phyloP scores from a whole-genome alignment of 2,113 vertebrate genomes.

The Mellivora capensis region DNA sequence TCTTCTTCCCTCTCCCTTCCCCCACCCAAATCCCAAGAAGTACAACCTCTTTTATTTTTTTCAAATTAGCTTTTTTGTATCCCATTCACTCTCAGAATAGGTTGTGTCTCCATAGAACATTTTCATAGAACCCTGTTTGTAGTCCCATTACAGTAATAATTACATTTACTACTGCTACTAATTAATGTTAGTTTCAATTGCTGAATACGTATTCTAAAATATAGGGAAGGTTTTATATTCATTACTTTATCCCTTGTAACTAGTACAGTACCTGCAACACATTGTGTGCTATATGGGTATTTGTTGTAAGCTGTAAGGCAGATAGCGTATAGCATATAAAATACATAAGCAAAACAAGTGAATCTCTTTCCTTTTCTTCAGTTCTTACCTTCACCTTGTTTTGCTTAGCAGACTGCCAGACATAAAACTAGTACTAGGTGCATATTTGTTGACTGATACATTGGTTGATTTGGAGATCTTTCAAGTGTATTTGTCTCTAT shows the following conservation, averaged over 20 bases:
- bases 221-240: background rate
- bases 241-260: background rate
- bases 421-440: background rate
- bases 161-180: background rate
- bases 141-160: background rate
- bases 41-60: background rate
- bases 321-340: accelerated
- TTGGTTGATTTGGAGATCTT: background rate
- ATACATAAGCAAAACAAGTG: background rate
- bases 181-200: background rate
- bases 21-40: background rate
- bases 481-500: background rate
- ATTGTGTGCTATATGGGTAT: background rate
- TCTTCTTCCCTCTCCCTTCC: background rate
- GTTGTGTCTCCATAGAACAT: background rate
- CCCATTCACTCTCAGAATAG: background rate
- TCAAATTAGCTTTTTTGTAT: background rate
- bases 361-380: background rate
- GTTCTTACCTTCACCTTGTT: background rate
- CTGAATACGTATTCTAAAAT: background rate
- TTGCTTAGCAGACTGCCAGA: background rate
- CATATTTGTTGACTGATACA: background rate
- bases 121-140: background rate
- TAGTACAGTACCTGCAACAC: background rate
- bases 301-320: background rate